phyloP scores from a whole-genome alignment of 2,888 invertebrate genomes.

The Mesochorus sp. region DNA sequence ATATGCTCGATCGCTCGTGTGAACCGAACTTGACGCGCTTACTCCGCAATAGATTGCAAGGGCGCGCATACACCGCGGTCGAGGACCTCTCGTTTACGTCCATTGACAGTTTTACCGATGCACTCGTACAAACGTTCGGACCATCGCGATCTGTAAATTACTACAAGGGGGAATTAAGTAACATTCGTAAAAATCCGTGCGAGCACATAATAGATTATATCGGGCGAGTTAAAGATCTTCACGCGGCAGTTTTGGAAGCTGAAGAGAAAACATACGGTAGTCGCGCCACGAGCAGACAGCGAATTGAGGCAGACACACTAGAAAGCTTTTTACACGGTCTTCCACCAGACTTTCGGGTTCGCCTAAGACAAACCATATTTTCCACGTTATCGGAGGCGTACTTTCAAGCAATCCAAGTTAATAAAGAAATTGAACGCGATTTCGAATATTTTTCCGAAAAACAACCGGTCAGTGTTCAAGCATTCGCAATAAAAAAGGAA shows the following conservation, averaged over 20 bases:
- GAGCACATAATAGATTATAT: constrained; percentile 35
- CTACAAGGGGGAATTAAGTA: constrained; percentile 18
- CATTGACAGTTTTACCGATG: neutral
- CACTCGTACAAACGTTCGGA: neutral
- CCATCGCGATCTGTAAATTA: constrained; percentile 5
- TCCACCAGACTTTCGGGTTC: neutral
- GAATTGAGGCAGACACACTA: neutral
- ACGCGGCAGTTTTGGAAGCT: constrained; percentile 4
- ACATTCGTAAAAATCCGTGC: neutral
- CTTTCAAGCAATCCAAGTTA: neutral
- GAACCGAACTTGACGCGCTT: constrained; percentile 11
- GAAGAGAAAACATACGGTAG: neutral
- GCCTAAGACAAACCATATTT: neutral
- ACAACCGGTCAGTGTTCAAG: neutral
- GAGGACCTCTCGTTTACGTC: constrained; percentile 9
- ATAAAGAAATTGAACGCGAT: constrained; percentile 23
- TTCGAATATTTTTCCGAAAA: neutral
- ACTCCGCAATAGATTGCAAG: constrained; percentile 17
- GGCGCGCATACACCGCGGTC: constrained; percentile 21
- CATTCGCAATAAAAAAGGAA: neutral
- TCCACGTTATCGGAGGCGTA: neutral
- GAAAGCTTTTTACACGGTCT: constrained; percentile 5
- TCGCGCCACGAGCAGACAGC: neutral
- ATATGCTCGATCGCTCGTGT: neutral
- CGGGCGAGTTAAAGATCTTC: constrained; percentile 17